Percentiles rank a stretch among this genome's conserved stretches.
These are phyloP conservation scores for Portevinia maculata DNA, from an alignment of 2,888 invertebrate species.

Conservation along the genomic window DNA sequence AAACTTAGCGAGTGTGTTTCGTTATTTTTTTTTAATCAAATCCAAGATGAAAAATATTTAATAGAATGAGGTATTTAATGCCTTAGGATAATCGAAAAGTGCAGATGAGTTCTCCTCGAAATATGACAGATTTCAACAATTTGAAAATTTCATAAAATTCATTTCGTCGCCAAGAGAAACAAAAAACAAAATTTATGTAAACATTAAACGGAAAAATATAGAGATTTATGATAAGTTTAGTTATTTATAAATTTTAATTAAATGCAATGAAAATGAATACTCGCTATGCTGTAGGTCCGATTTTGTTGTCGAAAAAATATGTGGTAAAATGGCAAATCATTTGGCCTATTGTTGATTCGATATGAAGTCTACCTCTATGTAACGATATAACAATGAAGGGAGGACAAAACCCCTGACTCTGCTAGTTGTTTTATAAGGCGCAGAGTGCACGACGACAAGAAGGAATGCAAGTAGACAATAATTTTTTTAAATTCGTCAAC, in stretches of 20 bases:
- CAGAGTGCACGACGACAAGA: no score
- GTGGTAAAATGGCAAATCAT: no score
- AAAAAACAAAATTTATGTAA: slow-evolving; percentile 25
- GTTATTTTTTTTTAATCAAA: no score
- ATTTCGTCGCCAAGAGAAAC: slow-evolving; percentile 51
- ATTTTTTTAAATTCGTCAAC: no score
- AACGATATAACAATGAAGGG: no score
- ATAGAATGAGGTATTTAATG: background rate
- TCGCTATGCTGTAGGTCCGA: background rate
- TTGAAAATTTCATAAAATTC: slow-evolving; percentile 24
- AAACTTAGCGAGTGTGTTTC: slow-evolving; percentile 8
- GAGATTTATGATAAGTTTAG: slow-evolving; percentile 12
- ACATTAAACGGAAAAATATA: slow-evolving; percentile 8
- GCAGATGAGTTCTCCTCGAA: slow-evolving; percentile 29
- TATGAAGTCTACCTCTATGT: no score
- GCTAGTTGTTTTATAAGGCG: no score
- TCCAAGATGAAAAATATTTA: background rate
- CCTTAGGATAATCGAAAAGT: slow-evolving; percentile 7
- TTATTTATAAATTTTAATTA: slow-evolving; percentile 17
- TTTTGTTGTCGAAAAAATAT: no score
- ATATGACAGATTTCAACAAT: slow-evolving; percentile 40
- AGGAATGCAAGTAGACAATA: no score
- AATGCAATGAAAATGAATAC: background rate
- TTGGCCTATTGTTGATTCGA: no score
- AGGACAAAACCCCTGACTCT: no score